These are phyloP conservation scores for Pavo muticus DNA, from an alignment of 2,113 vertebrate genomes.

Conservation along the genomic window DNA sequence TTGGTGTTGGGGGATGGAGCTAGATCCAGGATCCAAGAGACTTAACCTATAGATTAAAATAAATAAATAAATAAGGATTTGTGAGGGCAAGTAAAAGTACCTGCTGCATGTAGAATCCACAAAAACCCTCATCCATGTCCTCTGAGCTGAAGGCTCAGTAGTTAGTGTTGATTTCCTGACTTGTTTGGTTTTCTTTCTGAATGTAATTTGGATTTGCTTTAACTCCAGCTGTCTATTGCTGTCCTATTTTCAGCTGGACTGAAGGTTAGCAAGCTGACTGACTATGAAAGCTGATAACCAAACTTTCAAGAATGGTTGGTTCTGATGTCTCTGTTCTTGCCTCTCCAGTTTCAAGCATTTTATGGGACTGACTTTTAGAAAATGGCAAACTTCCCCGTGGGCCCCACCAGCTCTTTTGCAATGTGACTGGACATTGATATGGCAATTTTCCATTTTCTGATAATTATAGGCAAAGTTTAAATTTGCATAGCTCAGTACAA, in stretches of 20 bases:
- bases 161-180: background rate
- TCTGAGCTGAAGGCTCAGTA: background rate
- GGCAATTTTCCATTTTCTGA: background rate
- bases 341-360: background rate
- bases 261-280: background rate
- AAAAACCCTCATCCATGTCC: background rate
- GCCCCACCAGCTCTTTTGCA: background rate
- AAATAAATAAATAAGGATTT: background rate
- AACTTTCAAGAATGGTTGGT: background rate
- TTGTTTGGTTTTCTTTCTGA: background rate
- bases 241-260: background rate
- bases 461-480: background rate
- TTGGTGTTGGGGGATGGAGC: background rate
- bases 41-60: background rate
- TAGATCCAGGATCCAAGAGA: background rate
- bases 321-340: background rate
- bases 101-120: background rate
- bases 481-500: background rate
- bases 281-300: accelerated
- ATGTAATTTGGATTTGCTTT: background rate
- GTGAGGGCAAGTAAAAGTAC: background rate
- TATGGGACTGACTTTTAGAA: background rate
- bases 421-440: background rate
- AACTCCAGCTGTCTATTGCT: background rate
- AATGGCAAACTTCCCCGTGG: background rate